Percentiles rank a stretch among this genome's conserved stretches.
phyloP scores from a whole-genome alignment of 2,113 vertebrate genomes.

The Cepphus grylle region DNA sequence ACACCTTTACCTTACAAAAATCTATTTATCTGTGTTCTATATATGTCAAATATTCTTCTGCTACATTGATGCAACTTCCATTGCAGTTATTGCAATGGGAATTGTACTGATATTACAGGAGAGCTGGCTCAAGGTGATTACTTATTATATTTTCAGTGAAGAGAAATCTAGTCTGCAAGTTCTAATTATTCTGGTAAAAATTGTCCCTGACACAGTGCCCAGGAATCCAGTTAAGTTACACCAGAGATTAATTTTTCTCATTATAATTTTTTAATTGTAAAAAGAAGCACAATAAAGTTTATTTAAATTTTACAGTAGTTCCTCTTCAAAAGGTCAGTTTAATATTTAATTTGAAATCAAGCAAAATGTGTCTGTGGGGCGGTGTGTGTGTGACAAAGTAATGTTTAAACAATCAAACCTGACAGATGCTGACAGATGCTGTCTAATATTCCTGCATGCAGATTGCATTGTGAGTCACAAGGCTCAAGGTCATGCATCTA shows the following conservation, averaged over 20 bases:
- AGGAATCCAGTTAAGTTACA: neutral
- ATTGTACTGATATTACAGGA: conserved; percentile 7
- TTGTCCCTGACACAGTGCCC: neutral
- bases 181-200: conserved; percentile 35
- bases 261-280: conserved; percentile 25
- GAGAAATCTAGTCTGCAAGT: neutral
- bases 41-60: neutral
- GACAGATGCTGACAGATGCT: conserved; percentile 32
- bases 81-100: conserved; percentile 23
- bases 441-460: conserved; percentile 12
- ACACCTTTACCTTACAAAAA: neutral
- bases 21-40: neutral
- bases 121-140: conserved; percentile 30
- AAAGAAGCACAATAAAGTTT: conserved; percentile 11
- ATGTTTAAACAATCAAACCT: conserved; percentile 35
- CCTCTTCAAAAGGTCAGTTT: conserved; percentile 13
- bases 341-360: conserved; percentile 41
- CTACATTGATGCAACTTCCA: neutral
- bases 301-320: conserved; percentile 9
- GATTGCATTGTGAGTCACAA: conserved; percentile 6
- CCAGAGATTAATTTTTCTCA: conserved; percentile 14
- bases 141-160: conserved; percentile 22
- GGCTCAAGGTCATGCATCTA: conserved; percentile 23
- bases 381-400: neutral
- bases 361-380: neutral